Percentiles rank a stretch among this genome's conserved stretches.
phyloP scores from a whole-genome alignment of 2,113 vertebrate species.

The Plecotus auritus region DNA sequence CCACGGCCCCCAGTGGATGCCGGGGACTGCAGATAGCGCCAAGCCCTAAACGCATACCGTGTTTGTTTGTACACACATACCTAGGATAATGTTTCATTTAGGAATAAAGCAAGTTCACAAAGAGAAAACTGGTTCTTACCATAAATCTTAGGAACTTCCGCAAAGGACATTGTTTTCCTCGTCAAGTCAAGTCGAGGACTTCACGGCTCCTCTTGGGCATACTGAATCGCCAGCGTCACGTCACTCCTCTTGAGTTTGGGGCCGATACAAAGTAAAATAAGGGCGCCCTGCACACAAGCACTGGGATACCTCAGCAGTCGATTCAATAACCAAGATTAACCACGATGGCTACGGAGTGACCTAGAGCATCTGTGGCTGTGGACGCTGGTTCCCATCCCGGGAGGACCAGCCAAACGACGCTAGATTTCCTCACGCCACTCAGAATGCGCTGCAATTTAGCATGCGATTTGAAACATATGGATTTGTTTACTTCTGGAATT shows the following conservation, averaged over 20 bases:
- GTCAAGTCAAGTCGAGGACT: not conserved
- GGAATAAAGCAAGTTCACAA: not conserved
- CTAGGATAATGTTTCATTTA: not conserved
- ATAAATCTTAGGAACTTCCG: not conserved
- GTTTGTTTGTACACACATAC: not conserved
- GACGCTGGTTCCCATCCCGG: not conserved
- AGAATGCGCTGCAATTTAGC: not conserved
- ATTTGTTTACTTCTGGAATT: not conserved
- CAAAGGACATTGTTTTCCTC: not conserved
- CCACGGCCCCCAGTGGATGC: not conserved
- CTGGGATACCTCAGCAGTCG: not conserved
- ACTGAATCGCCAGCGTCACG: not conserved
- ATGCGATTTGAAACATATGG: not conserved
- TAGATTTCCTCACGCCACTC: not conserved
- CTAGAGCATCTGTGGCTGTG: accelerated
- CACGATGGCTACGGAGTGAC: not conserved
- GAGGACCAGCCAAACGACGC: accelerated
- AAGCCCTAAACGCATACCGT: not conserved
- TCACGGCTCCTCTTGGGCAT: not conserved
- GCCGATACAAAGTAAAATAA: not conserved
- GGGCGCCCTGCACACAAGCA: not conserved
- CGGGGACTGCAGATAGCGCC: not conserved
- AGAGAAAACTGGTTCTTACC: not conserved
- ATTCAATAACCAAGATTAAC: not conserved
- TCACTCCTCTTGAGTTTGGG: not conserved